These are phyloP conservation scores for Enteromius unitaeniatus DNA, from an alignment of 2,797 vertebrate genomes.

Conservation along the genomic window DNA sequence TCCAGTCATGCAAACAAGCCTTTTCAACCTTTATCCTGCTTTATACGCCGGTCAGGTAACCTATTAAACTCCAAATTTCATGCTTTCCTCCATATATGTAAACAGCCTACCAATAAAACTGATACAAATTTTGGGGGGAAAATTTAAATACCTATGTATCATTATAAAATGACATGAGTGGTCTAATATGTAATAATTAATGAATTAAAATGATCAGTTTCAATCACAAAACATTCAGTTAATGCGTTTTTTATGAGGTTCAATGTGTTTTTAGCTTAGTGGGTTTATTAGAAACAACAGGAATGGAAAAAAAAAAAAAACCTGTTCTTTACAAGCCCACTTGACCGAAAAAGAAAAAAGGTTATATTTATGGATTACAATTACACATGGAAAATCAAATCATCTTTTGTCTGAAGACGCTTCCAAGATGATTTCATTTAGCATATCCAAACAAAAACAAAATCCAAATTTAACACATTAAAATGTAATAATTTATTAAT, in stretches of 20 bases:
- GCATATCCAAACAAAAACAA: no score
- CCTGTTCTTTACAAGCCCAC: neutral
- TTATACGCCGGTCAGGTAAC: neutral
- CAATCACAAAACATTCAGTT: neutral
- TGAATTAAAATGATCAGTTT: neutral
- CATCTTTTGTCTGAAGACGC: neutral
- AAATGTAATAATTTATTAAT: neutral
- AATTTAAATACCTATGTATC: neutral
- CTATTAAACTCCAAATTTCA: neutral
- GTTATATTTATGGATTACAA: neutral
- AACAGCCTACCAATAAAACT: neutral
- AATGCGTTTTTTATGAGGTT: slow-evolving; percentile 15
- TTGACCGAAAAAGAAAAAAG: neutral
- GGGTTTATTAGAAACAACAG: neutral
- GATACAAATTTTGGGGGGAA: neutral
- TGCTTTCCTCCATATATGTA: neutral
- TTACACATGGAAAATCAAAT: neutral
- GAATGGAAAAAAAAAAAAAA: neutral
- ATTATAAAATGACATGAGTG: neutral
- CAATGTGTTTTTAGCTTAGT: slow-evolving; percentile 1
- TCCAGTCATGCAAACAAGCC: neutral
- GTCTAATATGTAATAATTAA: no score
- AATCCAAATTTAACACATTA: no score
- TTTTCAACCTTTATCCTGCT: slow-evolving; percentile 16
- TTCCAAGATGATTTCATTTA: neutral